Evolutionary conservation across 2,113 vertebrate species (phyloP).

Genomic region (Rattus norvegicus): DNA sequence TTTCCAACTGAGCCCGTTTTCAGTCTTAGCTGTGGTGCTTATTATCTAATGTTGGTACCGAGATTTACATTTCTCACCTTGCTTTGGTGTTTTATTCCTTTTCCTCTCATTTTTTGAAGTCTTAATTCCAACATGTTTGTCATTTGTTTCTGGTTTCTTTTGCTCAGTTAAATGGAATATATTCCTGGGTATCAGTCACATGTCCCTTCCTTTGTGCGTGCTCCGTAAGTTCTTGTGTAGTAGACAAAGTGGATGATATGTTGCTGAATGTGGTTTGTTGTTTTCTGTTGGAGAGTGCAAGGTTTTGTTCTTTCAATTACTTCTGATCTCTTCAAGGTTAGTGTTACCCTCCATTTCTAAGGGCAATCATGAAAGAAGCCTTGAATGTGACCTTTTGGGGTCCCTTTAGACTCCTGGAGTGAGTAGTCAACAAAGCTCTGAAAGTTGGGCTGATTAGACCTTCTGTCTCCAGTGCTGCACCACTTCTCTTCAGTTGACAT

Average conservation of each 20-base stretch:
- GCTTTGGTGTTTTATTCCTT: conserved; percentile 15
- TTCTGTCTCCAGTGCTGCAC: background rate
- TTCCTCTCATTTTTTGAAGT: background rate
- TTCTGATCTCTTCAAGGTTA: background rate
- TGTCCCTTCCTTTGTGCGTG: background rate
- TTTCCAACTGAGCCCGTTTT: background rate
- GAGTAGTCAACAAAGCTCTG: background rate
- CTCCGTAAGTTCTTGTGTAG: background rate
- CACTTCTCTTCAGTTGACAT: background rate
- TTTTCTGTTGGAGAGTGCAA: background rate
- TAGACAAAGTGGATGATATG: background rate
- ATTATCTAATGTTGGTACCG: conserved; percentile 28
- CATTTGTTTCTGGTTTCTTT: conserved; percentile 13
- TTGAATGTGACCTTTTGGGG: background rate
- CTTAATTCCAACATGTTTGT: background rate
- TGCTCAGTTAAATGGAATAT: background rate
- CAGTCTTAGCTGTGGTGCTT: background rate
- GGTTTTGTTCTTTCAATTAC: conserved; percentile 29
- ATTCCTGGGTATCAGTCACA: background rate
- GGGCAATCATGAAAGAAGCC: background rate
- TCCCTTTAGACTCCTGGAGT: background rate
- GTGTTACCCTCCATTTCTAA: background rate
- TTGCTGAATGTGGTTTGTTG: conserved; percentile 6
- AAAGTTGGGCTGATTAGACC: background rate
- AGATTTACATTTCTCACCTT: background rate